phyloP scores from a whole-genome alignment of 2,888 invertebrate species.

The Neoscelio sp. region DNA sequence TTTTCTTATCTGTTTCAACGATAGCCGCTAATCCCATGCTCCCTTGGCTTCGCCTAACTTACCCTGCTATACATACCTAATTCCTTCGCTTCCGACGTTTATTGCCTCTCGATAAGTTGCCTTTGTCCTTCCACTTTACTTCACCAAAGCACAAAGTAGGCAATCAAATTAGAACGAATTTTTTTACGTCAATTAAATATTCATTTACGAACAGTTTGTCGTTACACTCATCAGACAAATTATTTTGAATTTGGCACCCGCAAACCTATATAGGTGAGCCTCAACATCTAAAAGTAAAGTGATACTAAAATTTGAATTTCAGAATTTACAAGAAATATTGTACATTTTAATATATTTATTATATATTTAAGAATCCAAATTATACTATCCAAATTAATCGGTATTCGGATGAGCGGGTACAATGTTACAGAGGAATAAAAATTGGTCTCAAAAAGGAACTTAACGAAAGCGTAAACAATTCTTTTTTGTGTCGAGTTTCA shows the following conservation, averaged over 20 bases:
- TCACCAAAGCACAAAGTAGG: constrained; percentile 2
- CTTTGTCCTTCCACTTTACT: not conserved
- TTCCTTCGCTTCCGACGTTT: constrained; percentile 49
- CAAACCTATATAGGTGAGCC: no score
- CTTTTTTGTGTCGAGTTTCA: constrained; percentile 21
- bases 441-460: constrained; percentile 32
- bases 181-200: constrained; percentile 22
- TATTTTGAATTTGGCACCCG: no score
- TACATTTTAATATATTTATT: no score
- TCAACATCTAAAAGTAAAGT: no score
- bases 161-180: constrained; percentile 49
- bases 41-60: constrained; percentile 53
- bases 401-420: constrained; percentile 16
- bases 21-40: constrained; percentile 64
- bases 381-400: no score
- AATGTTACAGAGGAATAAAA: constrained; percentile 13
- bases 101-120: constrained; percentile 61
- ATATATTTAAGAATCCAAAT: no score
- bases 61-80: constrained; percentile 57
- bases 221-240: no score
- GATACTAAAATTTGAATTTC: no score
- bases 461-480: constrained; percentile 57
- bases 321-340: no score
- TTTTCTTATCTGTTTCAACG: constrained; percentile 73
- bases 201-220: not conserved